Evolutionary conservation across 2,888 invertebrate genomes (phyloP).

Genomic region (Machimus atricapillus): DNA sequence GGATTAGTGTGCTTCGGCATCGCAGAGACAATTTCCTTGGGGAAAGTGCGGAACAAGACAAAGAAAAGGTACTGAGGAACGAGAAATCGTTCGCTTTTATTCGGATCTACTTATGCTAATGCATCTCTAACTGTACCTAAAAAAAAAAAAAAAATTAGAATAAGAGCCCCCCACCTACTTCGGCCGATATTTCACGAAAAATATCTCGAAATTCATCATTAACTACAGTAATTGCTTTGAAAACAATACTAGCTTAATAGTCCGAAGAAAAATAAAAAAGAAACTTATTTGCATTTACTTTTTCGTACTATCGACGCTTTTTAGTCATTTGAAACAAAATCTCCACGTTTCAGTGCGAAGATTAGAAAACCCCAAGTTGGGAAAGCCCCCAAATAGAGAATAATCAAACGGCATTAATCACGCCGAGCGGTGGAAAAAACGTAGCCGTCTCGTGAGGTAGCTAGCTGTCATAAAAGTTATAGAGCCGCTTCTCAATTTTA

Average conservation of each 20-base stretch:
- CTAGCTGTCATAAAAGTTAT: not conserved
- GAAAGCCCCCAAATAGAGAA: not conserved
- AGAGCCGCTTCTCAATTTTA: not conserved
- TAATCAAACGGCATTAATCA: not conserved
- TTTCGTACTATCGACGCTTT: not conserved
- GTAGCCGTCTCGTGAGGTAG: not conserved
- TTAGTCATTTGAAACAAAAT: not conserved
- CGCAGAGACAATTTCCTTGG: not conserved
- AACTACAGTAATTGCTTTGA: not conserved
- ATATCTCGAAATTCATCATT: not conserved
- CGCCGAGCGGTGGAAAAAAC: not conserved
- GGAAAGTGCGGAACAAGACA: not conserved
- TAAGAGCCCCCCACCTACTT: not conserved
- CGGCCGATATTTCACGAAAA: not conserved
- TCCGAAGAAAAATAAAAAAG: not conserved
- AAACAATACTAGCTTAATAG: not conserved
- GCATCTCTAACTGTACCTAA: not conserved
- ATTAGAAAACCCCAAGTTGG: not conserved
- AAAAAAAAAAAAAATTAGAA: not conserved
- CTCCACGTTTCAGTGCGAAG: not conserved
- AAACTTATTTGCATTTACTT: not conserved
- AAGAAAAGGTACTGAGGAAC: not conserved
- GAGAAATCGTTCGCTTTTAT: not conserved
- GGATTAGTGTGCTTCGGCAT: slow-evolving; percentile 22
- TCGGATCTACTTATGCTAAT: not conserved